Evolutionary conservation across 2,888 invertebrate genomes (phyloP), one percentile per base, ranked within the genome.

Genomic region (Hofmannophila pseudospretella): DNA sequence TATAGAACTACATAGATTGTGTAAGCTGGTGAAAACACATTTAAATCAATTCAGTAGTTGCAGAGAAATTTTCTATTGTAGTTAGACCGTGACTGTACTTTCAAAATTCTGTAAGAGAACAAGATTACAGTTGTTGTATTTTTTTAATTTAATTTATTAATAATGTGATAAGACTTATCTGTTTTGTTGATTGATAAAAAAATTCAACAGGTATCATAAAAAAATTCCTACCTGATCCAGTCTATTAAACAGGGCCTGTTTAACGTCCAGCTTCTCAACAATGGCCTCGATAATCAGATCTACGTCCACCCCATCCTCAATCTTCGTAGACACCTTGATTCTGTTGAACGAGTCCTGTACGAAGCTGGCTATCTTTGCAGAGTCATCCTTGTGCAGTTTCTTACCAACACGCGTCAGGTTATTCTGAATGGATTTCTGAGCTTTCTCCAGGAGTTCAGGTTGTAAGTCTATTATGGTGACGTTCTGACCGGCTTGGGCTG

Each of bases 261-360:
- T 95, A 0, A 91, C 75, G 34, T 91, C 91, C 41, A 97, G 78
- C 62, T 94, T 95, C 73, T 97, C 96, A 7, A 96, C 91, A 61
- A 96, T 94, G 1, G 96, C 96, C 76, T 97, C 96, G 8, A 97
- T 89, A 2, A 96, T 93, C 40, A 96, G 73, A 71, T 96, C 95
- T 0, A 92, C 86, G 42, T 90, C 79, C 0, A 92, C 93, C 4
- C 92, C 89, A 38, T 89, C 89, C 1, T 81, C 77, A 2, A 92
- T 55, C 55, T 91, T 88, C 0, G 92, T 90, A 0, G 90, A 88
- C 2, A 89, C 67, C 47, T 74, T 76, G 36, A 82, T 75, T 42
- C 91, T 88, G n/a, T 70, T 67, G 34, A 90, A 62, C 0, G 93
- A 82, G 10, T 92, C 90, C 0, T 84, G 61, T 1, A 94, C 85